Evolutionary conservation across 2,888 invertebrate species (phyloP).

Genomic region (Sarcophaga caerulescens): DNA sequence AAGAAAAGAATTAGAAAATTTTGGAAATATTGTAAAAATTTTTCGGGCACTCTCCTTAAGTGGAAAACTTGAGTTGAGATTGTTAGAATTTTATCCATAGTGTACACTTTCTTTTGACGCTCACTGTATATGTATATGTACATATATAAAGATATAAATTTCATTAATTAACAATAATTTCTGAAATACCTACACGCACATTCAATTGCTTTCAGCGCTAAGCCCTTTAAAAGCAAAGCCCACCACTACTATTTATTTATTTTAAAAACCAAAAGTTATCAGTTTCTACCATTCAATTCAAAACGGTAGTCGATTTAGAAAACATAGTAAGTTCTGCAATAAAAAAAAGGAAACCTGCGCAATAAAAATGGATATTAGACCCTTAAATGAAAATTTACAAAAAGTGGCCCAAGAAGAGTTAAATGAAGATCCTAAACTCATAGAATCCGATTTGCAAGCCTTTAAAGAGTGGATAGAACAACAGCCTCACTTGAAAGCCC

Average conservation of each 20-base stretch:
- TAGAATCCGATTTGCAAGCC: conserved; percentile 76
- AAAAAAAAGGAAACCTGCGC: neutral
- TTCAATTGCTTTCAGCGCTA: neutral
- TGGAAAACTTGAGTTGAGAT: no score
- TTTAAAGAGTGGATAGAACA: conserved; percentile 82
- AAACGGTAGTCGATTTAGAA: conserved; percentile 2
- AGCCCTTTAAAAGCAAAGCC: neutral
- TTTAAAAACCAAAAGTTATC: neutral
- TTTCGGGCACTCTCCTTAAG: no score
- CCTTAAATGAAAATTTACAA: conserved; percentile 70
- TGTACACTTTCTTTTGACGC: no score
- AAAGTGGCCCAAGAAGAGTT: conserved; percentile 81
- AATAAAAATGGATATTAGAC: conserved; percentile 69
- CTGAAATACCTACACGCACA: no score
- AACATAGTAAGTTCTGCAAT: conserved; percentile 29
- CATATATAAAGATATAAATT: conserved; percentile 2
- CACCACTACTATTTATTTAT: neutral
- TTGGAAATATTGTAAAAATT: no score
- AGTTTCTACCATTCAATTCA: neutral
- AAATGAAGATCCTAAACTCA: conserved; percentile 80
- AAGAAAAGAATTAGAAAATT: no score
- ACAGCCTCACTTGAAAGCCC: conserved; percentile 80
- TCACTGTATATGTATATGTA: neutral
- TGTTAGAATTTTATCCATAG: no score
- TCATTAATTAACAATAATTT: neutral